Evolutionary conservation across 2,797 vertebrate species (phyloP).

Genomic region (Semotilus atromaculatus): DNA sequence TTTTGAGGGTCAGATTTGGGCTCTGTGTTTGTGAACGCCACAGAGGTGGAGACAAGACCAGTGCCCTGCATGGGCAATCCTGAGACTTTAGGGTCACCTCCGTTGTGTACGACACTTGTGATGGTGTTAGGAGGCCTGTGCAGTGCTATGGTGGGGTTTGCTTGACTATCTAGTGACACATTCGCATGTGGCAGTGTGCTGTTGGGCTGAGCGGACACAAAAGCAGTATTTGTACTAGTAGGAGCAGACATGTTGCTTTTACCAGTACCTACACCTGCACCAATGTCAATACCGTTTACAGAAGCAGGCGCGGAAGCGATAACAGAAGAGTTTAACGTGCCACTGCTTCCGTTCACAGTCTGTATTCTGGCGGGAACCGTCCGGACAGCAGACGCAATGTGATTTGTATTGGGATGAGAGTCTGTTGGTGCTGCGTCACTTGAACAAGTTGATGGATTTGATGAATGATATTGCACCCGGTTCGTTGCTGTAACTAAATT

Average conservation of each 20-base stretch:
- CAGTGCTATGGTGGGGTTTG: constrained; percentile 78
- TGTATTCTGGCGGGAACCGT: constrained; percentile 66
- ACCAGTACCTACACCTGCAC: constrained; percentile 36
- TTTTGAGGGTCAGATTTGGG: constrained; percentile 70
- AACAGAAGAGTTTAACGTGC: constrained; percentile 70
- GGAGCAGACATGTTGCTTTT: constrained; percentile 55
- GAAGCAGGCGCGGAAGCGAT: constrained; percentile 50
- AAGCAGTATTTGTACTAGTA: constrained; percentile 52
- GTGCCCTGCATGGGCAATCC: constrained; percentile 73
- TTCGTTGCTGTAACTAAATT: constrained; percentile 72
- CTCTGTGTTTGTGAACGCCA: constrained; percentile 63
- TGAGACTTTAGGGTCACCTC: constrained; percentile 76
- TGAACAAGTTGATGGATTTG: constrained; percentile 77
- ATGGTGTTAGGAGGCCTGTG: constrained; percentile 80
- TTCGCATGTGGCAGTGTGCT: constrained; percentile 68
- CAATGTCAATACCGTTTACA: constrained; percentile 50
- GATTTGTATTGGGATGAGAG: constrained; percentile 69
- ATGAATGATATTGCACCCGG: constrained; percentile 72
- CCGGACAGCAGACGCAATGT: constrained; percentile 70
- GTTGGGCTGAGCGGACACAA: constrained; percentile 66
- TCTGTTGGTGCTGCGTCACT: constrained; percentile 69
- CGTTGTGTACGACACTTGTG: constrained; percentile 79
- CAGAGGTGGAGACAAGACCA: constrained; percentile 61
- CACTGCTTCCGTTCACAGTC: constrained; percentile 78
- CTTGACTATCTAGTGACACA: constrained; percentile 71